Evolutionary conservation across 2,888 invertebrate species (phyloP), one percentile per base, ranked within the genome.

Genomic region (Nomada flava): DNA sequence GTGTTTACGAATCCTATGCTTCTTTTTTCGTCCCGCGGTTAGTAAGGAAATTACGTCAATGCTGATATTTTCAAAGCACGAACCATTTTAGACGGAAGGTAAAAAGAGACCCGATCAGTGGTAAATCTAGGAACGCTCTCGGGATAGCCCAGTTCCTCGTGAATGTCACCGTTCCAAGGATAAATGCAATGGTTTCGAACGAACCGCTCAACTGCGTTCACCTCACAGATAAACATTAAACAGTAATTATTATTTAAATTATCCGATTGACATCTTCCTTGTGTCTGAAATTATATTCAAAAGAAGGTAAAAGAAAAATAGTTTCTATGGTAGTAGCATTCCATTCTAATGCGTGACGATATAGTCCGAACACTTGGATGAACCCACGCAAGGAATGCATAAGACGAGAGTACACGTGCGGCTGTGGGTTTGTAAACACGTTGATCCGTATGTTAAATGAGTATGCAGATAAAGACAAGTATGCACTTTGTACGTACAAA

Each of bases 401-500:
- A 67, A 69, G 55, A 53, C 55, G 83, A 59, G n/a, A 23, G 64
- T 20, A 60, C 72, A 79, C 64, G 75, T 72, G 76, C 60, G 55
- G 47, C 36, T 42, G 63, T 13, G 53, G 59, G 71, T 76, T 83
- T 76, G 73, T 79, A 84, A 83, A 83, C 82, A 83, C 72, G 64
- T 68, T 79, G 71, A 57, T 72, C 74, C 57, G 77, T 78, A 75
- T 74, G 76, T 62, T 72, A 73, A 79, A 76, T 42, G 75, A 72
- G 52, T 76, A 36, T 47, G 70, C 72, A 67, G 73, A 79, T 70
- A 83, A 69, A 76, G 52, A 47, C 65, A 76, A 60, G 83, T 65
- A 79, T 62, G 74, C 57, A 65, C 68, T 64, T 69, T 53, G 68
- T 62, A 65, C 50, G 69, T 76, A 83, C 72, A 83, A 79, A 83